phyloP scores from a whole-genome alignment of 2,113 vertebrate genomes.

The Datnioides undecimradiatus region DNA sequence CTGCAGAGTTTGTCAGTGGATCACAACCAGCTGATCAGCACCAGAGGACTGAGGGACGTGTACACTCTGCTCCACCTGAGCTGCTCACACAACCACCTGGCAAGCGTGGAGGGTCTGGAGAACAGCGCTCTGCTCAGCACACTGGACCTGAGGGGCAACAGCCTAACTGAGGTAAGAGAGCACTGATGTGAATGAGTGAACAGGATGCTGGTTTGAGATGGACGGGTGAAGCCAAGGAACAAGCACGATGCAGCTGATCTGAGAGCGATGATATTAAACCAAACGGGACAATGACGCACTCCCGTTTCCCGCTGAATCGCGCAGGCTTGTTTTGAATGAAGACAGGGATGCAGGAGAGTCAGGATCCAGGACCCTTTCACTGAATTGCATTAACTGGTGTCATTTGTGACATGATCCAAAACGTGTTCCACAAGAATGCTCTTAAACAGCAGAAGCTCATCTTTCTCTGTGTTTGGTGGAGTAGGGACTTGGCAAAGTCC shows the following conservation, averaged over 20 bases:
- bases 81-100: constrained; percentile 93
- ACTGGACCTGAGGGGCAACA: constrained; percentile 92
- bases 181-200: no score
- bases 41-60: constrained; percentile 86
- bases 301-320: no score
- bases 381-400: not conserved
- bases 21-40: constrained; percentile 94
- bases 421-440: not conserved
- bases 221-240: not conserved
- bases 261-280: not conserved
- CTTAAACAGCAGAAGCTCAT: not conserved
- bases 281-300: no score
- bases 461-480: not conserved
- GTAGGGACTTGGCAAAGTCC: not conserved
- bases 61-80: constrained; percentile 89
- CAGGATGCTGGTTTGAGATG: not conserved
- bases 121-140: constrained; percentile 90
- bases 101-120: constrained; percentile 87
- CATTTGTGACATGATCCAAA: not conserved
- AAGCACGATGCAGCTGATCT: not conserved
- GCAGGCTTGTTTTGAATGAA: not conserved
- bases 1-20: constrained; percentile 89
- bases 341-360: not conserved
- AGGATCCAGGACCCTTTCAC: not conserved
- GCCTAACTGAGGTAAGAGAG: constrained; percentile 88